Percentiles rank a stretch among this genome's conserved stretches.
These are phyloP conservation scores for Galerucella nymphaeae DNA, from an alignment of 2,888 invertebrate species.

Conservation along the genomic window DNA sequence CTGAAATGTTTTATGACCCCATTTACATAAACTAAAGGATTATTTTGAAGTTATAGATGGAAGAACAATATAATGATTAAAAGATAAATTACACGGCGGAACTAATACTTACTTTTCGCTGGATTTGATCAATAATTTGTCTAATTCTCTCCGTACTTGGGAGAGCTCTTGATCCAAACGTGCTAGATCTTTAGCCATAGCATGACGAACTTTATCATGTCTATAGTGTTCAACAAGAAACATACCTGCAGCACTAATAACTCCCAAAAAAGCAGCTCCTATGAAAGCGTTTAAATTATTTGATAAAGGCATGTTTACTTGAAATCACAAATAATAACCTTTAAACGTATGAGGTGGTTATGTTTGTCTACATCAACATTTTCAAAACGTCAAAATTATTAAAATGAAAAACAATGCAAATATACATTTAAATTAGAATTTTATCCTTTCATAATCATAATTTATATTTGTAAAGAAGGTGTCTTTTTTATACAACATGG, in stretches of 20 bases:
- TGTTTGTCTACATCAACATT: neutral
- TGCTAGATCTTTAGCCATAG: constrained; percentile 59
- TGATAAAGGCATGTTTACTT: constrained; percentile 49
- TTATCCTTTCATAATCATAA: neutral
- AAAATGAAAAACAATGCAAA: neutral
- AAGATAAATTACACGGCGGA: neutral
- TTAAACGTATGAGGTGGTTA: constrained; percentile 10
- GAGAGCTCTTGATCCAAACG: constrained; percentile 58
- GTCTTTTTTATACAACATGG: neutral
- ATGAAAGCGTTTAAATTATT: constrained; percentile 54
- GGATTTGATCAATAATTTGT: constrained; percentile 52
- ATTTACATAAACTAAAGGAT: neutral
- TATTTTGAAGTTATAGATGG: neutral
- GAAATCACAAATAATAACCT: too few species aligned
- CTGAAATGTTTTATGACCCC: too few species aligned
- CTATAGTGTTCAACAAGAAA: constrained; percentile 60
- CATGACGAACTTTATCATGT: constrained; percentile 58
- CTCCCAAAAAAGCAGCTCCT: constrained; percentile 61
- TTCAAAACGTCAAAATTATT: neutral
- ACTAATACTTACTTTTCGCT: constrained; percentile 44
- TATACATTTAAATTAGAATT: neutral
- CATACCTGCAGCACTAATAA: constrained; percentile 61
- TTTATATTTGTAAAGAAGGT: neutral
- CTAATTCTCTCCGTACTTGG: constrained; percentile 56
- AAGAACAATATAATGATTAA: neutral